A percentile compares a stretch with the other conserved stretches of the same genome.
These are phyloP conservation scores for Aphis craccivora DNA, from an alignment of 1,140 invertebrate genomes.

Conservation along the genomic window DNA sequence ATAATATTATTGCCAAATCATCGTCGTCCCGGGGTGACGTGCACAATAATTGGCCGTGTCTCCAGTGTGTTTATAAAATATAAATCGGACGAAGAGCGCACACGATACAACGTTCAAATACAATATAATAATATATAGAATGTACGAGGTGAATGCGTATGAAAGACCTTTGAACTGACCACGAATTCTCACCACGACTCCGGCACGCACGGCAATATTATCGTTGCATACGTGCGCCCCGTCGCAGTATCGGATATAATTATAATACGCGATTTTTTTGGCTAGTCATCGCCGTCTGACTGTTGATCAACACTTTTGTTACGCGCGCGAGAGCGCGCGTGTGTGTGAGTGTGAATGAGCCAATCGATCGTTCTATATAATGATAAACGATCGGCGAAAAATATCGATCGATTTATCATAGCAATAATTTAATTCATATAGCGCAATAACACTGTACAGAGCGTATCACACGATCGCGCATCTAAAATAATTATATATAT, in stretches of 20 bases:
- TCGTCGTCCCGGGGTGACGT: not conserved
- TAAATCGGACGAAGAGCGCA: not conserved
- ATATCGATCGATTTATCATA: not conserved
- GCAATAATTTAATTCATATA: not conserved
- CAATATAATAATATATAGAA: not conserved
- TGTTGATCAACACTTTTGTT: not conserved
- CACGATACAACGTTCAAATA: not conserved
- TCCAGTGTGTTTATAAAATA: not conserved
- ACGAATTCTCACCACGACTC: not conserved
- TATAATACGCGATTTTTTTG: not conserved
- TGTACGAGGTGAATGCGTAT: not conserved
- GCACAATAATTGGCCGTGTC: not conserved
- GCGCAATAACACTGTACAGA: not conserved
- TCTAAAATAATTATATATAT: too few species aligned
- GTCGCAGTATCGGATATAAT: not conserved
- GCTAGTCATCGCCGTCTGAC: not conserved
- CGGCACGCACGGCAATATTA: not conserved
- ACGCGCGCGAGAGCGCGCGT: not conserved
- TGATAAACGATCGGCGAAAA: conserved; percentile 6
- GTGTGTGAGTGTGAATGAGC: not conserved
- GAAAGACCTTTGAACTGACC: conserved; percentile 24
- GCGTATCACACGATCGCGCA: too few species aligned
- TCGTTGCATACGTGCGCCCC: not conserved
- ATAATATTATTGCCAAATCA: conserved; percentile 11
- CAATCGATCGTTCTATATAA: not conserved